Base-by-base conservation (phyloP, 2,888 invertebrate species). In the Epicampocera succincta region DNA sequence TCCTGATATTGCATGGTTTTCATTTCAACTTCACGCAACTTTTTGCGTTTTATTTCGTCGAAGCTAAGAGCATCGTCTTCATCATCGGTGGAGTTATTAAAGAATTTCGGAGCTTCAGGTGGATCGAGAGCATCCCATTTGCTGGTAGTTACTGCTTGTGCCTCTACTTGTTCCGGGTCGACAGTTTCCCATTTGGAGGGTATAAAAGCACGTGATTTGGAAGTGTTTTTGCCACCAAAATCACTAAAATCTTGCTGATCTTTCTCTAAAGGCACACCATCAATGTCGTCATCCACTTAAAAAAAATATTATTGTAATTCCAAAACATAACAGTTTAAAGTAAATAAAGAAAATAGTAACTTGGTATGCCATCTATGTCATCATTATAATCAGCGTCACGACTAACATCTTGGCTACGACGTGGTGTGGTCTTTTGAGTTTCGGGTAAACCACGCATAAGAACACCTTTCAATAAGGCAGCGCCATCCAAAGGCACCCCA, bases 101-200 rank as follows among this genome's bases (percentile, higher is more conserved):
- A 91, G 56, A 91, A 89, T 75, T 89, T 89, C 8, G 91, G 90
- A 1, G 91, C 90, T 48, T 90, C 89, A 12, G 91, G 91, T 1
- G 90, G 89, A 86, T 95, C 96, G 65, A 96, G 90, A 56, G 95
- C 92, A 88, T 97, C 97, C 97, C 97, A 97, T 89, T 97, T 97
- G 85, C 96, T 96, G 0, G 96, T 96, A 1, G 95, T 96, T 93
- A 96, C 95, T 8, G 96, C 96, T 90, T 95, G 94, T 5, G 94
- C 95, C 89, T 96, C 96, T 8, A 94, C 92, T 89, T 95, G 94
- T 86, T 95, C 94, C 25, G 97, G 97, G 91, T 98, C 98, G 25
- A 99, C 96, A 54, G 96, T 96, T 93, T 99, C 98, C 99, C 99
- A 99, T 90, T 97, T 96, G 1, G 98, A 98, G 9, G 96, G 96